Evolutionary conservation across 1,140 invertebrate genomes (phyloP).

Genomic region (Macrotrachela quadricornifera): DNA sequence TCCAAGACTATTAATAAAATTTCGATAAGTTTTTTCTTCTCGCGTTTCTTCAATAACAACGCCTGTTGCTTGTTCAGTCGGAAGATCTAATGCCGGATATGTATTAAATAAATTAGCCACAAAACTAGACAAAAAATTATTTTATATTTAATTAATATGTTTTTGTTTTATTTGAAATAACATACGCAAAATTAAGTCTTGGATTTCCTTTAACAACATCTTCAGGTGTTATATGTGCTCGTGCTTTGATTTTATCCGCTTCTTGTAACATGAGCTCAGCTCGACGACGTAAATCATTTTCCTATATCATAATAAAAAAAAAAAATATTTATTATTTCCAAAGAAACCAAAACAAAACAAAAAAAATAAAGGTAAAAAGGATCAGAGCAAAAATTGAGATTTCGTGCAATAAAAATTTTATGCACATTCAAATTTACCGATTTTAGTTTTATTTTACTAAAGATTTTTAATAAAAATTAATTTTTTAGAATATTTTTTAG

Average conservation of each 20-base stretch:
- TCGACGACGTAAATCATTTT: conserved; percentile 23
- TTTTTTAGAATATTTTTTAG: conserved; percentile 4
- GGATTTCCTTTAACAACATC: conserved; percentile 89
- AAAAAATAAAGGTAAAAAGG: no score
- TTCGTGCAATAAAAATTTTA: no score
- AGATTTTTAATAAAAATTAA: background rate
- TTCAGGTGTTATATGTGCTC: conserved; percentile 72
- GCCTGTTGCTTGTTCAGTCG: conserved; percentile 17
- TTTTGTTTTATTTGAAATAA: background rate
- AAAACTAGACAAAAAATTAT: conserved; percentile 34
- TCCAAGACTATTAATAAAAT: conserved; percentile 99
- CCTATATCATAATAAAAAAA: no score
- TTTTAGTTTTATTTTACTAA: no score
- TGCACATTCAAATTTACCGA: no score
- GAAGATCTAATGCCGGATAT: conserved; percentile 51
- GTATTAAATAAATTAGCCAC: conserved; percentile 98
- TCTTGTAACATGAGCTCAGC: conserved; percentile 88
- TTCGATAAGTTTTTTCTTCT: conserved; percentile 54
- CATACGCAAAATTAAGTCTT: conserved; percentile 73
- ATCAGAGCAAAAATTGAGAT: no score
- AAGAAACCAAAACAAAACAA: no score
- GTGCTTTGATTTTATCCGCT: conserved; percentile 77
- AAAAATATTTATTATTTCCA: no score
- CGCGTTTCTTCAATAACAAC: conserved; percentile 18
- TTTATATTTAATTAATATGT: background rate